Percentiles rank a stretch among this genome's conserved stretches.
Conservation (phyloP, 2,797 vertebrate species). For the Pitangus sulphuratus region DNA sequence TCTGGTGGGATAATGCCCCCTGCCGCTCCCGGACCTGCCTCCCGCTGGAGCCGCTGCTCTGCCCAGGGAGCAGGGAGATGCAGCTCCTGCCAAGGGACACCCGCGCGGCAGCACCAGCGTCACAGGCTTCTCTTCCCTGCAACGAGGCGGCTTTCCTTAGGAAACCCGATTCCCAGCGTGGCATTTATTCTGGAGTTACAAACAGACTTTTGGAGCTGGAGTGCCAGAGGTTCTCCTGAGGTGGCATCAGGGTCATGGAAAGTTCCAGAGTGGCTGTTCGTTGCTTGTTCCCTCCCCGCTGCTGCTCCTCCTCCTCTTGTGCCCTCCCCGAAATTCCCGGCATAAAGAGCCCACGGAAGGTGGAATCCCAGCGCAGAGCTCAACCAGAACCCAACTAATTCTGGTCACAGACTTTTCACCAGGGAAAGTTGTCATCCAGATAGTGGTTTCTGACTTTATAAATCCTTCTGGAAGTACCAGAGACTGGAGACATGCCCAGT, state of each 20-base stretch:
- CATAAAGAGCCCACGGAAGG: not conserved
- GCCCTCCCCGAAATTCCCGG: rapidly evolving
- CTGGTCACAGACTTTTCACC: not conserved
- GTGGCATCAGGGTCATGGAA: conserved; percentile 29
- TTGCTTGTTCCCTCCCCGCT: not conserved
- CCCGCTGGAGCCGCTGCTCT: rapidly evolving
- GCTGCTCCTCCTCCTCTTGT: not conserved
- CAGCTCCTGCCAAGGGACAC: not conserved
- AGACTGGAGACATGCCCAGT: conserved; percentile 30
- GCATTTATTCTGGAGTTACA: conserved; percentile 15
- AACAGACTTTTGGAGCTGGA: not conserved
- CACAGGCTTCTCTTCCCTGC: not conserved
- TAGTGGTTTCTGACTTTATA: not conserved
- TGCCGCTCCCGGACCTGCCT: not conserved
- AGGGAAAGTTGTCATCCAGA: not conserved
- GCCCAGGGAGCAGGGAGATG: no score
- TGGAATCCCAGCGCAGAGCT: not conserved
- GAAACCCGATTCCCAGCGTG: not conserved
- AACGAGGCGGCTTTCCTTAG: not conserved
- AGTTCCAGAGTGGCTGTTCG: conserved; percentile 17
- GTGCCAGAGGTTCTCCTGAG: not conserved
- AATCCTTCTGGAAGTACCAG: not conserved
- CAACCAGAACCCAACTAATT: not conserved
- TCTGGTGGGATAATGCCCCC: not conserved
- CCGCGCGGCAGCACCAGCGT: not conserved